phyloP scores from a whole-genome alignment of 2,797 vertebrate genomes.

The Rhinogobio ventralis region DNA sequence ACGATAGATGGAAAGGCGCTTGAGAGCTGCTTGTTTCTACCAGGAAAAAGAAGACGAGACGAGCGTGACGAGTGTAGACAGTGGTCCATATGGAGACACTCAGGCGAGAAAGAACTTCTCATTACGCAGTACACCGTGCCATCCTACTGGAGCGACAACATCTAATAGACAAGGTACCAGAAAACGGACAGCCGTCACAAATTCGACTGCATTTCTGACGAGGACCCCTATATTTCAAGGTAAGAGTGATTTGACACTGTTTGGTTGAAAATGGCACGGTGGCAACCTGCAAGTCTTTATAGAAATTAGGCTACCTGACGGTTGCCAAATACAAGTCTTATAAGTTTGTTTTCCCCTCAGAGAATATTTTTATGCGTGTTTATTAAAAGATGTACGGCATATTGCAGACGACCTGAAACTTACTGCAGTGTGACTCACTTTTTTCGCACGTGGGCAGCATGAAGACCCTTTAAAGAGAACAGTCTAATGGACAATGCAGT shows the following conservation, averaged over 20 bases:
- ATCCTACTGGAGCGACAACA: background rate
- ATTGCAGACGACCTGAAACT: conserved; percentile 71
- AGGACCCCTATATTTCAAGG: conserved; percentile 31
- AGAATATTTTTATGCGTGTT: conserved; percentile 31
- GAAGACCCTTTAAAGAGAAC: conserved; percentile 44
- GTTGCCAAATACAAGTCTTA: background rate
- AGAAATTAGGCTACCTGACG: background rate
- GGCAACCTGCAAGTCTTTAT: background rate
- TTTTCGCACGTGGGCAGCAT: conserved; percentile 74
- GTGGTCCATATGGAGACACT: conserved; percentile 38
- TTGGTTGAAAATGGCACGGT: background rate
- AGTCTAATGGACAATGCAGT: background rate
- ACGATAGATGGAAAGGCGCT: conserved; percentile 77
- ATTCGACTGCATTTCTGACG: conserved; percentile 1
- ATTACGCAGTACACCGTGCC: background rate
- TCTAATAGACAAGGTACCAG: conserved; percentile 12
- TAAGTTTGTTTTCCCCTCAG: background rate
- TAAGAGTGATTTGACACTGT: conserved; percentile 39
- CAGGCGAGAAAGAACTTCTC: conserved; percentile 35
- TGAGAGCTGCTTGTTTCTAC: conserved; percentile 70
- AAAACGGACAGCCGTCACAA: conserved; percentile 29
- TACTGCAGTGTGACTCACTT: conserved; percentile 86
- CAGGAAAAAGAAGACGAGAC: conserved; percentile 45
- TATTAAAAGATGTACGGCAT: conserved; percentile 56
- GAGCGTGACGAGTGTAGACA: conserved; percentile 21